Evolutionary conservation across 2,888 invertebrate species (phyloP), one percentile per base, ranked within the genome.

Genomic region (Cephus pulcher): DNA sequence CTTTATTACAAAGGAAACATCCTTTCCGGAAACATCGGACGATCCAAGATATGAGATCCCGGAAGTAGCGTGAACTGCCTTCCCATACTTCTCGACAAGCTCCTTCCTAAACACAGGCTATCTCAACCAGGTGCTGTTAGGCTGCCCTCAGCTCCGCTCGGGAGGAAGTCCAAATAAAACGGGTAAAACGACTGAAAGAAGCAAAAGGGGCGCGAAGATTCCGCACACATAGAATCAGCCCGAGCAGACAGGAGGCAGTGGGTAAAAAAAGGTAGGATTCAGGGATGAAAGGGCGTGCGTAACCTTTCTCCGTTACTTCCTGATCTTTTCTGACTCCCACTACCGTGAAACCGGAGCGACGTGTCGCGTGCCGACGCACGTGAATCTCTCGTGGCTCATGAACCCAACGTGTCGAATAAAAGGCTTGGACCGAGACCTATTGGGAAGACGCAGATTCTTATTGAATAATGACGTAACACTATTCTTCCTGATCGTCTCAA

Each of bases 331-430:
- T 56, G 40, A 40, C 40, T 40, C 40, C 40, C 40, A 40, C 40
- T 40, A 75, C 69, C 69, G 78, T 73, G 77, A 80, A 79, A 74
- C 68, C 30, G 34, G 84, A 83, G 83, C 83, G 83, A 82, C 80
- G 84, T 82, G 86, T 86, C 86, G 86, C 86, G 86, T 86, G 86
- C 87, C 86, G 75, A 34, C 81, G 84, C 85, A 84, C 87, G 87
- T 82, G 86, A 82, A 76, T 80, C 76, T 73, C 78, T 74, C 78
- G 75, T 69, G 73, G 37, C 37, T 37, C 12, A 12, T 12, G 34
- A 75, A 56, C 71, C 37, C 74, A n/a, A 23, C 33, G 34, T n/a
- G 40, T 34, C 77, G 34, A 75, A 70, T 37, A 70, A 34, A 69
- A 30, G 77, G 34, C 40, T 34, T 74, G 69, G 70, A 12, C 34